Conservation (phyloP, 2,888 invertebrate genomes). For the Tipula lateralis region DNA sequence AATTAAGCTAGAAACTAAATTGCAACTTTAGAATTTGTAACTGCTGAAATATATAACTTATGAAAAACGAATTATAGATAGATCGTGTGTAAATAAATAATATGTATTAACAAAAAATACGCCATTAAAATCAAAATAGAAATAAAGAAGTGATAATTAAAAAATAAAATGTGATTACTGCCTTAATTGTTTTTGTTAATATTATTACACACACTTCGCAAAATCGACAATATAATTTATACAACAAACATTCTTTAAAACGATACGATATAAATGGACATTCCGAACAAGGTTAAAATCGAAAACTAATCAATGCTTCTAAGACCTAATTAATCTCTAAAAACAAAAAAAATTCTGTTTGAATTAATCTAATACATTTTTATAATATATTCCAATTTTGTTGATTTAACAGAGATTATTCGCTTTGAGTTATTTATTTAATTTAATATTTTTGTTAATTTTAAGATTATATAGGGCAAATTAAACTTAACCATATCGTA, state of each 20-base stretch:
- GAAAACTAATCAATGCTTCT: background rate
- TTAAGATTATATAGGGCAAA: conserved; percentile 7
- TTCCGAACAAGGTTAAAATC: background rate
- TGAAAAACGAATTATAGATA: too few relatives aligned
- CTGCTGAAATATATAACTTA: background rate
- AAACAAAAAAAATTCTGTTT: background rate
- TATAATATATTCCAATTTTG: background rate
- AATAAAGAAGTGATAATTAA: background rate
- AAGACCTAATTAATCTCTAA: background rate
- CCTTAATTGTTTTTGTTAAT: background rate
- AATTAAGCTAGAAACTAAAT: background rate
- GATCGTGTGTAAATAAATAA: background rate
- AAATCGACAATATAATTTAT: background rate
- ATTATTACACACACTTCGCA: background rate
- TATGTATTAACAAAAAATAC: background rate
- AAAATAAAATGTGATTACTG: background rate
- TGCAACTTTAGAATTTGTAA: background rate
- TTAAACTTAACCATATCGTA: background rate
- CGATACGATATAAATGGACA: background rate
- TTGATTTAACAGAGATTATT: conserved; percentile 24
- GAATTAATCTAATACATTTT: background rate
- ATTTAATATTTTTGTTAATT: background rate
- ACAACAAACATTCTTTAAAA: background rate
- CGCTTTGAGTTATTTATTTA: background rate
- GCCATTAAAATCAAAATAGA: background rate